Evolutionary conservation across 2,113 vertebrate genomes (phyloP).

Genomic region (Reinhardtius hippoglossoides): DNA sequence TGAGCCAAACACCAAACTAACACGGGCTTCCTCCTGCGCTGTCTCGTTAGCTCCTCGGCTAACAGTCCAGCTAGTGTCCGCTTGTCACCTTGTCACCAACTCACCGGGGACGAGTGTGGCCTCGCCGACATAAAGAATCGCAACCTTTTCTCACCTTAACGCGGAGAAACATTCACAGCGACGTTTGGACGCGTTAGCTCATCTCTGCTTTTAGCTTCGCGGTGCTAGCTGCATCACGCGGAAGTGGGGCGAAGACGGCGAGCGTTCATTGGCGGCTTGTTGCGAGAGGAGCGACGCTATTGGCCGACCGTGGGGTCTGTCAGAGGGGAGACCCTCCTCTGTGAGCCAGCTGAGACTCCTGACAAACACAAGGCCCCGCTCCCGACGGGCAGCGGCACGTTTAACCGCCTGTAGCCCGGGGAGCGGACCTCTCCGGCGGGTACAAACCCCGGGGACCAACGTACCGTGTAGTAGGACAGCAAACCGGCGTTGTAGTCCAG

Average conservation of each 20-base stretch:
- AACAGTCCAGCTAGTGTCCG: neutral
- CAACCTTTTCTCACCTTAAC: neutral
- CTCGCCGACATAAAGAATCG: neutral
- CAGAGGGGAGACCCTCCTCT: slow-evolving; percentile 61
- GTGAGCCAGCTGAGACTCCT: slow-evolving; percentile 77
- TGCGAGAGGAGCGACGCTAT: slow-evolving; percentile 19
- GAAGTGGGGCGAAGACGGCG: slow-evolving; percentile 37
- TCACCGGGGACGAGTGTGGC: neutral
- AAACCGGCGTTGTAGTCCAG: slow-evolving; percentile 96
- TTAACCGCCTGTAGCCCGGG: neutral
- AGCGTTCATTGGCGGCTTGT: slow-evolving; percentile 66
- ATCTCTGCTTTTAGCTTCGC: slow-evolving; percentile 36
- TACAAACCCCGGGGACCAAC: slow-evolving; percentile 34
- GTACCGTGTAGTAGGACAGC: slow-evolving; percentile 97
- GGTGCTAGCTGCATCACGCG: slow-evolving; percentile 48
- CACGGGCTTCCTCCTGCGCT: slow-evolving; percentile 7
- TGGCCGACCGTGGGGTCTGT: slow-evolving; percentile 50
- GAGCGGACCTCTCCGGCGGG: fast-evolving
- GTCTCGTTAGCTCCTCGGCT: slow-evolving; percentile 6
- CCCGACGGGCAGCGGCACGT: slow-evolving; percentile 39
- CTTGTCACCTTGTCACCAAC: neutral
- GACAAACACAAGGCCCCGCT: slow-evolving; percentile 75
- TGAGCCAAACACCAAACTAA: neutral
- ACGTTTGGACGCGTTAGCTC: neutral
- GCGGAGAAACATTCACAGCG: neutral